phyloP scores from a whole-genome alignment of 2,888 invertebrate genomes.

The Leistus spinibarbis region DNA sequence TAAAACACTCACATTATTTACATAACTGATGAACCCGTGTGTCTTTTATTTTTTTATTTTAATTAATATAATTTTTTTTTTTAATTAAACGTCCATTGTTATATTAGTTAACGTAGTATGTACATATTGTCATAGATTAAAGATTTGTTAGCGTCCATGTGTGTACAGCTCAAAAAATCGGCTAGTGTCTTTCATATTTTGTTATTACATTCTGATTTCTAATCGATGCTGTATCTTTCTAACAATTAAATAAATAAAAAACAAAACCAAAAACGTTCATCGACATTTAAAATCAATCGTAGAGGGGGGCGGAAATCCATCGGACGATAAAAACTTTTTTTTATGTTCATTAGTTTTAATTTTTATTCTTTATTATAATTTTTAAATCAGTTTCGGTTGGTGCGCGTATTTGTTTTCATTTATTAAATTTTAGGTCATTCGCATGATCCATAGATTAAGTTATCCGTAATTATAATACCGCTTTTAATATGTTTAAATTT shows the following conservation, averaged over 20 bases:
- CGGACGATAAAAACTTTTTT: constrained; percentile 25
- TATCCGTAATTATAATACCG: no score
- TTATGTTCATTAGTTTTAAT: constrained; percentile 1
- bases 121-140: constrained; percentile 59
- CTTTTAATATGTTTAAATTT: no score
- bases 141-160: constrained; percentile 36
- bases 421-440: neutral
- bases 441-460: neutral
- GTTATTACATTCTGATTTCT: neutral
- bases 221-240: neutral
- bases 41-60: constrained; percentile 11
- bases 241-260: constrained; percentile 9
- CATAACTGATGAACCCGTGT: constrained; percentile 39
- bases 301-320: constrained; percentile 29
- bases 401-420: neutral
- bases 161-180: constrained; percentile 9
- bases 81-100: constrained; percentile 37
- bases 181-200: neutral
- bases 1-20: constrained; percentile 40
- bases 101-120: constrained; percentile 48
- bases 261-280: constrained; percentile 13
- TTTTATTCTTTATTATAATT: neutral
- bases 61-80: constrained; percentile 17
- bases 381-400: neutral
- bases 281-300: constrained; percentile 13